Evolutionary conservation across 1,140 invertebrate species (phyloP).

Genomic region (Colletes latitarsis): DNA sequence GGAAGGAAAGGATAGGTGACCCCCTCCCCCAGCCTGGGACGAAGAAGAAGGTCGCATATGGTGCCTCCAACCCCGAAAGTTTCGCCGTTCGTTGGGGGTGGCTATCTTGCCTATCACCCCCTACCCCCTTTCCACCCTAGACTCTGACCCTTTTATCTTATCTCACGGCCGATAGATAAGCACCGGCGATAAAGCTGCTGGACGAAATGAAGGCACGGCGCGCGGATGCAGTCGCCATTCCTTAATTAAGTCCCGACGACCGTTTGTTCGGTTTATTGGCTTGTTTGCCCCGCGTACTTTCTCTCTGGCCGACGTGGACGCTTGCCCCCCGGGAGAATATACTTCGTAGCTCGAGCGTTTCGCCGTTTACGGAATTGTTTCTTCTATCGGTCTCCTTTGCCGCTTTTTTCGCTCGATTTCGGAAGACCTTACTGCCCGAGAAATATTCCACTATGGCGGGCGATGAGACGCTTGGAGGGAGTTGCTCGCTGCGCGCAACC

Average conservation of each 20-base stretch:
- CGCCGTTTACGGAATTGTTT: slow-evolving; percentile 34
- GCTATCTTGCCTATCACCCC: slow-evolving; percentile 64
- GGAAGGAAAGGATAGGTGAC: slow-evolving; percentile 38
- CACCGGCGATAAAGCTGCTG: slow-evolving; percentile 57
- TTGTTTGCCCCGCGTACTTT: slow-evolving; percentile 62
- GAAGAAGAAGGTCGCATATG: slow-evolving; percentile 47
- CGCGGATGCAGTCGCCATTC: slow-evolving; percentile 72
- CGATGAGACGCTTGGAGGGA: not conserved
- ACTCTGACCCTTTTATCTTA: slow-evolving; percentile 75
- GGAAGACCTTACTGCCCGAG: not conserved
- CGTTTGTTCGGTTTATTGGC: slow-evolving; percentile 66
- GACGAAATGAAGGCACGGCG: slow-evolving; percentile 72
- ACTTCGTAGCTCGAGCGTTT: slow-evolving; percentile 18
- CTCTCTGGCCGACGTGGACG: slow-evolving; percentile 34
- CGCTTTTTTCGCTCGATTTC: no score
- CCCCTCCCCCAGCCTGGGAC: not conserved
- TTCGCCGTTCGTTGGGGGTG: slow-evolving; percentile 69
- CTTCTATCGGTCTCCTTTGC: not conserved
- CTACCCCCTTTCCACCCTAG: not conserved
- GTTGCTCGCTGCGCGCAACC: not conserved
- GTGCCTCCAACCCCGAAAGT: slow-evolving; percentile 56
- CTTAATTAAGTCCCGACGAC: slow-evolving; percentile 77
- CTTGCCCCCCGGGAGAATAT: slow-evolving; percentile 18
- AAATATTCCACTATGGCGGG: not conserved
- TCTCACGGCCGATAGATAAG: slow-evolving; percentile 75